A percentile compares a stretch with the other conserved stretches of the same genome.
Evolutionary conservation across 2,888 invertebrate genomes (phyloP).

Genomic region (Andricus curvator): DNA sequence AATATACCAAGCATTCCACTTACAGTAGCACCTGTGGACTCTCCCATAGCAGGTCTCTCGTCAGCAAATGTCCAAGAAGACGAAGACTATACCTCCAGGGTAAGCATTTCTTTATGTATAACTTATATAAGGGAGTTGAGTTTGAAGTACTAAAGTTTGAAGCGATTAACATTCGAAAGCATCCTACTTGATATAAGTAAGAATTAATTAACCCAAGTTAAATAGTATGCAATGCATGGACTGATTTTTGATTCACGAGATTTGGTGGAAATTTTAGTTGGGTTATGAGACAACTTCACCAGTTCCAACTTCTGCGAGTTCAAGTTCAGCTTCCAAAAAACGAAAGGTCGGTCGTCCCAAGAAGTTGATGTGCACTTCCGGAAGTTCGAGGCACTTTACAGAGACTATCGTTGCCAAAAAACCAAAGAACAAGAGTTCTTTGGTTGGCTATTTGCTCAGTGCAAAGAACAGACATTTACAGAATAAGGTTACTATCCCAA

Average conservation of each 20-base stretch:
- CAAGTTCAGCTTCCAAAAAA: conserved; percentile 82
- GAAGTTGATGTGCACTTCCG: conserved; percentile 82
- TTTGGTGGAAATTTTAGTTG: conserved; percentile 52
- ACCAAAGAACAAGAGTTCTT: conserved; percentile 84
- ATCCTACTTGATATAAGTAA: too few species aligned
- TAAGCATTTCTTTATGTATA: conserved; percentile 36
- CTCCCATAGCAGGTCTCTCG: conserved; percentile 64
- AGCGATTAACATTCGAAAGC: background rate
- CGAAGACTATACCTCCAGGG: conserved; percentile 64
- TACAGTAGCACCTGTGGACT: conserved; percentile 65
- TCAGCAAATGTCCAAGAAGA: conserved; percentile 61
- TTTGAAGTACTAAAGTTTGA: background rate
- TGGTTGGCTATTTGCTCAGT: conserved; percentile 84
- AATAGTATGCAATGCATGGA: too few species aligned
- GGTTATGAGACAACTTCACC: conserved; percentile 69
- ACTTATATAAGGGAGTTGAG: background rate
- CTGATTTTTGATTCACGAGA: background rate
- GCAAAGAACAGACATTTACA: conserved; percentile 83
- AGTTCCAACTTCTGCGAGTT: conserved; percentile 63
- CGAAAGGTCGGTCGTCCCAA: conserved; percentile 91
- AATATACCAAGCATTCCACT: conserved; percentile 73
- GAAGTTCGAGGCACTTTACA: conserved; percentile 82
- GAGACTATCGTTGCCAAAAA: conserved; percentile 92
- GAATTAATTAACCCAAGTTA: too few species aligned
- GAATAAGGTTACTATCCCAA: conserved; percentile 65